Evolutionary conservation across 2,113 vertebrate species (phyloP), one percentile per base, ranked within the genome.

Genomic region (Etheostoma spectabile): DNA sequence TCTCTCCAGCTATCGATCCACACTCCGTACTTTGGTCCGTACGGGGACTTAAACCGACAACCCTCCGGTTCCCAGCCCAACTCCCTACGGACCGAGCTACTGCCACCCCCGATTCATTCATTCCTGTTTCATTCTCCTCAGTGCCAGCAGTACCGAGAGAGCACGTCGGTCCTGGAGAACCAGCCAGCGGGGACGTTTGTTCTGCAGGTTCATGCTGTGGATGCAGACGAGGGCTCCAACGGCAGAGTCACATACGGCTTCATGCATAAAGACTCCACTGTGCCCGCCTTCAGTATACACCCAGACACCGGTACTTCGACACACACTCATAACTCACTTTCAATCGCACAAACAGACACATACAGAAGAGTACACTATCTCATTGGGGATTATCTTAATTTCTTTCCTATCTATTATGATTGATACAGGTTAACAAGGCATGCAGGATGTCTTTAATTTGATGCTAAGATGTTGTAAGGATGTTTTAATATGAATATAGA

Each of bases 181-280:
- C 96, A 97, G 90, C 97, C 96, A 4, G 88, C 93, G 1, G 97
- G 97, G 48, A 96, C 96, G 0, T 95, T 96, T 11, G 96, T 97
- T 16, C 94, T 97, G 74, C 96, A 97, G 85, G 95, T 97, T 21
- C 95, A 96, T 48, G 97, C 97, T 6, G 94, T 94, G 83, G 97
- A 98, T 85, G 96, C 95, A 15, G 97, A 98, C 71, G 96, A 96
- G 78, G 97, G 97, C 76, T 92, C 92, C 86, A 97, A 97, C 62
- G 96, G 97, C n/a, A 72, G 93, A 88, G 97, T 98, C 79, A 96
- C 96, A 42, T 98, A 97, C 1, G 95, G 97, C 83, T 95, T 98
- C 89, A 96, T 97, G 95, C 96, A 97, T 88, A 96, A 96, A 91
- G 96, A 95, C 92, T 95, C 95, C 82, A 95, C 95, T 6, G 89